phyloP scores from a whole-genome alignment of 2,113 vertebrate species.

The Xyliphius kryptos region DNA sequence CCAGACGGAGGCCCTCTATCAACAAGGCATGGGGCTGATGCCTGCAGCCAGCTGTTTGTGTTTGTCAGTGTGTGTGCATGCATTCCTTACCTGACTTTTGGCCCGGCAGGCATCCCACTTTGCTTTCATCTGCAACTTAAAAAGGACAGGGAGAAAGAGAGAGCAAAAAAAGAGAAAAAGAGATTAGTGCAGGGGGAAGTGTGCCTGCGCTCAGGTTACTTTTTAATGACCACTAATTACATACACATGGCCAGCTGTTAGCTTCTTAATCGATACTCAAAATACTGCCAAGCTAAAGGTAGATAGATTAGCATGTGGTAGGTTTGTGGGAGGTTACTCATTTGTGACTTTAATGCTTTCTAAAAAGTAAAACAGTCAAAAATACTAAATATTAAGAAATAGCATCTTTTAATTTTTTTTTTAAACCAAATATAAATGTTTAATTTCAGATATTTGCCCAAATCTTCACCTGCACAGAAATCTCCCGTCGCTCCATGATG shows the following conservation, averaged over 20 bases:
- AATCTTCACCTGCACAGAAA: too few species aligned
- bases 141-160: constrained; percentile 43
- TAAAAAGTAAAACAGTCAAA: too few species aligned
- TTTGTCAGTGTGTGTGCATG: constrained; percentile 30
- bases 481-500: too few species aligned
- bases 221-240: constrained; percentile 39
- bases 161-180: constrained; percentile 27
- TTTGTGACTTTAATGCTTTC: too few species aligned
- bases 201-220: constrained; percentile 32
- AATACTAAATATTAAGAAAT: too few species aligned
- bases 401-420: too few species aligned
- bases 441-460: too few species aligned
- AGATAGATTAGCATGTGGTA: constrained; percentile 1
- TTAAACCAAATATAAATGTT: too few species aligned
- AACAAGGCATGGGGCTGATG: constrained; percentile 19
- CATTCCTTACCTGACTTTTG: constrained; percentile 68
- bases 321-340: neutral
- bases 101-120: constrained; percentile 63
- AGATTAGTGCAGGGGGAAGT: constrained; percentile 11
- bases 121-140: constrained; percentile 79
- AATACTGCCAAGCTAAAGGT: constrained; percentile 2
- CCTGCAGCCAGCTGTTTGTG: constrained; percentile 32
- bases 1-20: constrained; percentile 32
- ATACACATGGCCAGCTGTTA: constrained; percentile 30
- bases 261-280: constrained; percentile 27